Evolutionary conservation across 1,140 invertebrate species (phyloP).

Genomic region (Eumaeus atala): DNA sequence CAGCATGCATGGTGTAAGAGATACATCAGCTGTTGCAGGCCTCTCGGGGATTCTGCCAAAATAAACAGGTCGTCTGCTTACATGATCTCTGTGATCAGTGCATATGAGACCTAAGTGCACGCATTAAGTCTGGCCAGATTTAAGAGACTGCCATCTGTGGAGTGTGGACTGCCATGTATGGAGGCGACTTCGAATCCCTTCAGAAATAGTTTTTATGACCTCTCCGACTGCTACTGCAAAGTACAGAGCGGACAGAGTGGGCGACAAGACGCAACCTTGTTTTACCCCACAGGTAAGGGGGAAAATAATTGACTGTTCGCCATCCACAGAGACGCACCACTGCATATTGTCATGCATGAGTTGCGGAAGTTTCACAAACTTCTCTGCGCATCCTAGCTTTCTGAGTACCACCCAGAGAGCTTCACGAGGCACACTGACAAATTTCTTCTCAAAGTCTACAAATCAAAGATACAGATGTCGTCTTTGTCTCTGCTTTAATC

Average conservation of each 20-base stretch:
- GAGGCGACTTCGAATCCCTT: slow-evolving; percentile 20
- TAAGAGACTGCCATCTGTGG: neutral
- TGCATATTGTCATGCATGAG: slow-evolving; percentile 28
- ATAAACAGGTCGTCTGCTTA: slow-evolving; percentile 27
- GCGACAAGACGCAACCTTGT: no score
- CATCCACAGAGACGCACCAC: slow-evolving; percentile 19
- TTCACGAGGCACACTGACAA: neutral
- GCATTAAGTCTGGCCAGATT: slow-evolving; percentile 20
- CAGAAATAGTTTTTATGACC: slow-evolving; percentile 12
- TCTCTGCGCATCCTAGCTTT: slow-evolving; percentile 24
- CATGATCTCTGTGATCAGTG: slow-evolving; percentile 9
- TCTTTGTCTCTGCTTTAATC: slow-evolving; percentile 30
- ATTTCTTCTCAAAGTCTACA: slow-evolving; percentile 15
- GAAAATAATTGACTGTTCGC: slow-evolving; percentile 23
- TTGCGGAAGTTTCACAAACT: slow-evolving; percentile 25
- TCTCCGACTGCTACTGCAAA: slow-evolving; percentile 13
- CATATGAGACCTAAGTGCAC: slow-evolving; percentile 19
- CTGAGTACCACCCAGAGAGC: slow-evolving; percentile 25
- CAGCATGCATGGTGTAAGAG: slow-evolving; percentile 15
- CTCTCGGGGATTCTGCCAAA: slow-evolving; percentile 20
- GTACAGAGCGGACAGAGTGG: no score
- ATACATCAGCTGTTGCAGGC: slow-evolving; percentile 21
- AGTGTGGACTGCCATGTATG: no score
- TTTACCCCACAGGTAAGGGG: neutral
- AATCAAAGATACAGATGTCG: slow-evolving; percentile 26